phyloP scores from a whole-genome alignment of 1,140 invertebrate genomes.

The Xylocopa sonorina region DNA sequence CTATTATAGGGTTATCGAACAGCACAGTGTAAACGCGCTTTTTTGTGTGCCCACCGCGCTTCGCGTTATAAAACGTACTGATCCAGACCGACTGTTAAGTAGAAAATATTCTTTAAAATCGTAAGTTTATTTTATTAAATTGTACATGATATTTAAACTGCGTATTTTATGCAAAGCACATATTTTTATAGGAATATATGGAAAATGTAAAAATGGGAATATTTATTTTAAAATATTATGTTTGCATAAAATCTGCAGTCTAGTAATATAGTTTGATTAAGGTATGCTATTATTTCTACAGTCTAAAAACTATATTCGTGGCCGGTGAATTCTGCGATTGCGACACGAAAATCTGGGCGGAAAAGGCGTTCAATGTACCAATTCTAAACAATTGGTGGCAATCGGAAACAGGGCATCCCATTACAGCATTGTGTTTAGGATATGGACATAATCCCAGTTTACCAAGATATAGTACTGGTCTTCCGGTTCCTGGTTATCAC shows the following conservation, averaged over 20 bases:
- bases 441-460: constrained; percentile 86
- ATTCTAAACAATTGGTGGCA: constrained; percentile 98
- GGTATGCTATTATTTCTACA: constrained; percentile 63
- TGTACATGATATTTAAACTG: no score
- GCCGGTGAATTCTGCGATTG: constrained; percentile 97
- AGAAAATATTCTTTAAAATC: constrained; percentile 87
- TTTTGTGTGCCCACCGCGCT: constrained; percentile 96
- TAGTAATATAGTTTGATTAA: no score
- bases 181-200: no score
- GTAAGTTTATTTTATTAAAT: constrained; percentile 71
- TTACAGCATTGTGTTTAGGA: constrained; percentile 92
- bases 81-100: constrained; percentile 86
- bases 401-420: constrained; percentile 95
- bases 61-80: constrained; percentile 90
- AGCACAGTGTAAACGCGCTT: constrained; percentile 91
- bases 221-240: no score
- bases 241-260: no score
- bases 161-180: no score
- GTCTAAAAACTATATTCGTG: constrained; percentile 91
- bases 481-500: constrained; percentile 92
- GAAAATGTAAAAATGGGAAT: no score
- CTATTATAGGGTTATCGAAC: constrained; percentile 89
- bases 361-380: constrained; percentile 90
- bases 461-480: constrained; percentile 87
- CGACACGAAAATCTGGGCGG: constrained; percentile 94